Percentiles rank a stretch among this genome's conserved stretches.
phyloP scores from a whole-genome alignment of 2,888 invertebrate species.

The Melanostoma scalare region DNA sequence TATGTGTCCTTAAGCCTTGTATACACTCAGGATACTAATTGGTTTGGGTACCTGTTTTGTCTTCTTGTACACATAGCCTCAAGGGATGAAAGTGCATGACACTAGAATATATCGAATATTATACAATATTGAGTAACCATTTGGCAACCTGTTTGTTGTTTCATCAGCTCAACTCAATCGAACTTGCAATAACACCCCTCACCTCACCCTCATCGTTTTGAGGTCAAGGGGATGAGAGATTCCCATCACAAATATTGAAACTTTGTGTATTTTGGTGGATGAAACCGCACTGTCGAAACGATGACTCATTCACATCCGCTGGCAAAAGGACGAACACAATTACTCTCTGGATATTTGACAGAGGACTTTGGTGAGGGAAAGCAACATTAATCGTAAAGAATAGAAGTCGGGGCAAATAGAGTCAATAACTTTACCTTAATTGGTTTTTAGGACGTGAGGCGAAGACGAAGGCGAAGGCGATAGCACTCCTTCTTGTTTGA shows the following conservation, averaged over 20 bases:
- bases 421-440: constrained; percentile 35
- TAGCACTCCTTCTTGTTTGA: not conserved
- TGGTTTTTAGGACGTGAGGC: constrained; percentile 17
- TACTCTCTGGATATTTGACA: constrained; percentile 7
- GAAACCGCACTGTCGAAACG: not conserved
- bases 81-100: constrained; percentile 53
- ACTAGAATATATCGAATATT: constrained; percentile 32
- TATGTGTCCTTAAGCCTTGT: constrained; percentile 35
- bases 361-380: not conserved
- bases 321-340: constrained; percentile 21
- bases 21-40: constrained; percentile 46
- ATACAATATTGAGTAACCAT: constrained; percentile 32
- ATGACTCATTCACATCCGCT: constrained; percentile 19
- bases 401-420: constrained; percentile 21
- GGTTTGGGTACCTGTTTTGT: constrained; percentile 18
- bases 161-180: constrained; percentile 46
- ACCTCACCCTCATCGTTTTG: not conserved
- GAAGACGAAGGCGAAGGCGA: not conserved
- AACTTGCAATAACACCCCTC: constrained; percentile 39
- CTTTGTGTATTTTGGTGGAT: constrained; percentile 10
- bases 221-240: not conserved
- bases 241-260: constrained; percentile 10
- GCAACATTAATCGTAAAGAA: constrained; percentile 16
- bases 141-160: constrained; percentile 64
- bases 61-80: constrained; percentile 1